These are phyloP conservation scores for Drosophila meridiana DNA, from an alignment of 2,888 invertebrate genomes.

Conservation along the genomic window DNA sequence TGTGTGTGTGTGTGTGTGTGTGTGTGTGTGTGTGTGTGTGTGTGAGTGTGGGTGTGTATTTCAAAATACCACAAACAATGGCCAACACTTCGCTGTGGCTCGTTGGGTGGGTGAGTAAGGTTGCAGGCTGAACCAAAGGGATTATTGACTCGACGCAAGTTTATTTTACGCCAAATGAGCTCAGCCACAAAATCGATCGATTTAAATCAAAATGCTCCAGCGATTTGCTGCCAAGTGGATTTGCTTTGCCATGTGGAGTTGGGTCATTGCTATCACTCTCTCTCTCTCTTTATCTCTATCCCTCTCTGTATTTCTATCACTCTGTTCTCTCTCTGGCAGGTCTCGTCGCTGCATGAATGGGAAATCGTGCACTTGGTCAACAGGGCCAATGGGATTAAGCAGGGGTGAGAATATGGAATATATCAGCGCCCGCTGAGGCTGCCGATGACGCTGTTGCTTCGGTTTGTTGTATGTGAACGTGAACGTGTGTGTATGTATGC, in stretches of 20 bases:
- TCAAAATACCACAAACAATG: constrained; percentile 67
- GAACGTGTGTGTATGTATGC: background rate
- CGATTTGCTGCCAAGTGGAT: constrained; percentile 53
- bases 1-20: background rate
- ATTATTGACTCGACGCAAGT: constrained; percentile 78
- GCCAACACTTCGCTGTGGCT: constrained; percentile 28
- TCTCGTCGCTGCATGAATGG: constrained; percentile 71
- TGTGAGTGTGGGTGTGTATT: constrained; percentile 37
- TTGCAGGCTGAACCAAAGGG: constrained; percentile 53
- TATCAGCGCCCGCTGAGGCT: constrained; percentile 51
- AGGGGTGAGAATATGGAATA: constrained; percentile 16
- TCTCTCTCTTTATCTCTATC: constrained; percentile 18
- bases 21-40: background rate
- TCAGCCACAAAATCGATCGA: constrained; percentile 78
- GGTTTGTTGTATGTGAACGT: constrained; percentile 2
- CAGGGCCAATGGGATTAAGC: constrained; percentile 20
- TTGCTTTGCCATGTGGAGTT: constrained; percentile 24
- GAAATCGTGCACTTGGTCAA: constrained; percentile 68
- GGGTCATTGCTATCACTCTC: constrained; percentile 33
- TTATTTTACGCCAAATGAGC: constrained; percentile 81
- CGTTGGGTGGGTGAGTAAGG: constrained; percentile 15
- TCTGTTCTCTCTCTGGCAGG: constrained; percentile 63
- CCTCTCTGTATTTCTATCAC: background rate
- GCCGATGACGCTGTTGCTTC: constrained; percentile 50
- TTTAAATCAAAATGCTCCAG: constrained; percentile 73